A percentile compares a stretch with the other conserved stretches of the same genome.
Conservation (phyloP, 2,797 vertebrate genomes). For the Podargus strigoides region DNA sequence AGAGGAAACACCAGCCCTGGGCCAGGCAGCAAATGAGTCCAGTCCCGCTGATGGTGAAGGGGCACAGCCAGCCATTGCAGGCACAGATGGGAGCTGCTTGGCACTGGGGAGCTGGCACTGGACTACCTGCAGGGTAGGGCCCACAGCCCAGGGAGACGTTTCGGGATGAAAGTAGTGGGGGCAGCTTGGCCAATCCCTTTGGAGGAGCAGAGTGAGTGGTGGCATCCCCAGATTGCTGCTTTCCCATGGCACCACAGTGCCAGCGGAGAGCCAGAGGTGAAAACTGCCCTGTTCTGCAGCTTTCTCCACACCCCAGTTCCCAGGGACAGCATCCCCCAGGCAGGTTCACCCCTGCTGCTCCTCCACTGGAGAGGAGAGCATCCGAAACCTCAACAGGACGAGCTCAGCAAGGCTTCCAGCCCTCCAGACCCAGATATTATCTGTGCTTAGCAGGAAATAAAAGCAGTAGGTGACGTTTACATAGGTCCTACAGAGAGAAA, state of each 20-base stretch:
- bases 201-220: not conserved
- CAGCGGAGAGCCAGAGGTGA: not conserved
- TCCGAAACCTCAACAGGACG: not conserved
- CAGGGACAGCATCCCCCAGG: rapidly evolving
- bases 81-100: not conserved
- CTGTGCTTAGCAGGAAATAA: constrained; percentile 38
- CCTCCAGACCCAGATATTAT: not conserved
- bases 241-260: not conserved
- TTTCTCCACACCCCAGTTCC: not conserved
- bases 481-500: constrained; percentile 1
- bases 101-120: not conserved
- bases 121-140: not conserved
- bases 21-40: not conserved
- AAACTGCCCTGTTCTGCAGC: not conserved
- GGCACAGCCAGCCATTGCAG: not conserved
- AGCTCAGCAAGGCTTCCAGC: not conserved
- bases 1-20: not conserved
- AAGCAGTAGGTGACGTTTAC: not conserved
- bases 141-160: not conserved
- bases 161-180: not conserved
- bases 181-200: not conserved
- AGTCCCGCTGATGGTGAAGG: rapidly evolving
- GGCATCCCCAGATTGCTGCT: not conserved
- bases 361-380: not conserved
- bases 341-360: not conserved